These are phyloP conservation scores for Aphrocallistes beatrix DNA, from an alignment of 37 sponge, comb jelly and placozoan genomes.

Conservation along the genomic window DNA sequence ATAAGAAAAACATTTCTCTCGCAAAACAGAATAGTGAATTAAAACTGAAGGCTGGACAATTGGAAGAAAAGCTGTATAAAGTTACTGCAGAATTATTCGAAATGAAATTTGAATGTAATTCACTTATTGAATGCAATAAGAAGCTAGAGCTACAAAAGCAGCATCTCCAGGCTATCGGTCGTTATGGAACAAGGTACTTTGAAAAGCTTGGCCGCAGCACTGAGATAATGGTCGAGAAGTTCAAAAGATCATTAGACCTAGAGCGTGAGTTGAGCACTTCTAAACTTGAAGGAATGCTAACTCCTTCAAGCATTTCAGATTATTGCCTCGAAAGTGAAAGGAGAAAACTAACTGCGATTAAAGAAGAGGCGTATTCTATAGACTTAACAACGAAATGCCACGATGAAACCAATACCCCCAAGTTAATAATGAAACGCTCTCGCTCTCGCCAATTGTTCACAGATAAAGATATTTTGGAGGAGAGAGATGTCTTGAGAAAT, in stretches of 20 bases:
- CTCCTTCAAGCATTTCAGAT: neutral
- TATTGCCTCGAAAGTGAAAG: neutral
- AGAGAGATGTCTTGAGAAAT: neutral
- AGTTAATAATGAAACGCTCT: neutral
- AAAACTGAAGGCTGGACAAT: neutral
- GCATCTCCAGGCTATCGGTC: neutral
- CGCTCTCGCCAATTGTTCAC: neutral
- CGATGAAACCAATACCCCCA: neutral
- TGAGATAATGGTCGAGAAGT: slow-evolving; percentile 1
- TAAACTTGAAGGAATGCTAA: neutral
- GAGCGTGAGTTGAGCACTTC: neutral
- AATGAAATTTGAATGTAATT: slow-evolving; percentile 7
- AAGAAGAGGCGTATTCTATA: neutral
- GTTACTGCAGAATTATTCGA: neutral
- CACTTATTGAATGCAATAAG: neutral
- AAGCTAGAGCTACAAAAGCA: neutral
- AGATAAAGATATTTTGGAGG: neutral
- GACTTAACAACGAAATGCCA: too few relatives aligned
- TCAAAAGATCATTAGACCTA: neutral
- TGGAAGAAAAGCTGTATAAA: neutral
- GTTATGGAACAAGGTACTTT: neutral
- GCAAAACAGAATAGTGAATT: slow-evolving; percentile 12
- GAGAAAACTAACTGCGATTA: neutral
- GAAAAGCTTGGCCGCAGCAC: neutral
- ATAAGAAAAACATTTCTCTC: neutral